phyloP scores from a whole-genome alignment of 2,113 vertebrate species.

The Gracilinanus agilis region DNA sequence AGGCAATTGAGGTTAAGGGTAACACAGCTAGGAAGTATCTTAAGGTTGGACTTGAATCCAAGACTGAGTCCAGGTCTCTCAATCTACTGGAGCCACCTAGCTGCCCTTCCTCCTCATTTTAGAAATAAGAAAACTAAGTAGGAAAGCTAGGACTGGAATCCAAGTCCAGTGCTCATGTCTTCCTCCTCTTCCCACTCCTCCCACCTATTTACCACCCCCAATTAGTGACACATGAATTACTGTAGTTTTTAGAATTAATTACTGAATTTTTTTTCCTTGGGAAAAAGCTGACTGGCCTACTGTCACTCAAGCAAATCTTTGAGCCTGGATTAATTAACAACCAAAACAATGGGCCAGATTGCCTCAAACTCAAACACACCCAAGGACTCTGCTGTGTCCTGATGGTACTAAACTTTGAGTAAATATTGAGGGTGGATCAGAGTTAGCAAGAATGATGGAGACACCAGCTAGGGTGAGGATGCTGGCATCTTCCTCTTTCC shows the following conservation, averaged over 20 bases:
- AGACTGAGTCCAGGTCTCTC: too few species aligned
- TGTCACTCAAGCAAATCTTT: background rate
- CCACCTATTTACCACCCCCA: background rate
- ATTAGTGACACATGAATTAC: background rate
- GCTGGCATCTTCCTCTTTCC: background rate
- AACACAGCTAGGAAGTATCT: too few species aligned
- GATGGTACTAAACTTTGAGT: background rate
- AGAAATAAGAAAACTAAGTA: background rate
- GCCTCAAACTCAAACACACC: background rate
- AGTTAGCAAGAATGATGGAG: background rate
- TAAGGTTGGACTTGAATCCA: too few species aligned
- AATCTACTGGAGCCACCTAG: too few species aligned
- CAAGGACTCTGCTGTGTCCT: background rate
- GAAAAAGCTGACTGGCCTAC: background rate
- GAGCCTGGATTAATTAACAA: background rate
- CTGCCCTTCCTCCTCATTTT: background rate
- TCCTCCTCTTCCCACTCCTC: background rate
- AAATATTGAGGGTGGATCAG: background rate
- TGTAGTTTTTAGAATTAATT: background rate
- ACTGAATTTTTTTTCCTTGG: background rate
- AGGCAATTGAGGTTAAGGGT: too few species aligned
- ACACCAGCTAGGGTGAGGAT: background rate
- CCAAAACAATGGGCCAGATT: background rate
- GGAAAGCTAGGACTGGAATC: background rate
- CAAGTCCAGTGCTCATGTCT: background rate